phyloP scores from a whole-genome alignment of 2,113 vertebrate species.

The Callospermophilus lateralis region DNA sequence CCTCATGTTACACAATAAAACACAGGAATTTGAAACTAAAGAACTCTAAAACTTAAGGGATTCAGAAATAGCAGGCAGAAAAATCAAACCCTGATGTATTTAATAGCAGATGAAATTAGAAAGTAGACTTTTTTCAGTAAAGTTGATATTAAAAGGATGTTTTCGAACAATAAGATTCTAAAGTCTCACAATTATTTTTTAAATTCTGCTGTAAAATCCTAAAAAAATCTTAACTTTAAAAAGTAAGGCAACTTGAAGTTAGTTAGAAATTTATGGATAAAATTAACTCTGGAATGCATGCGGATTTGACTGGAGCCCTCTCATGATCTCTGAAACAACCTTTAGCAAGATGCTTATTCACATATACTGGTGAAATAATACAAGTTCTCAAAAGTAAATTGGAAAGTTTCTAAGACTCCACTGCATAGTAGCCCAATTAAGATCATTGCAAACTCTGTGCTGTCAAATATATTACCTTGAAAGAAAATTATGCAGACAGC shows the following conservation, averaged over 20 bases:
- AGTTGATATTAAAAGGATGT: slow-evolving; percentile 21
- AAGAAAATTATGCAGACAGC: slow-evolving; percentile 74
- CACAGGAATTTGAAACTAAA: slow-evolving; percentile 56
- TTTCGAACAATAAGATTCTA: slow-evolving; percentile 55
- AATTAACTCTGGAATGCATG: neutral
- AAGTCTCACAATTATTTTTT: slow-evolving; percentile 52
- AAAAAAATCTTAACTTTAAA: slow-evolving; percentile 69
- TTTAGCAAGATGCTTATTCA: slow-evolving; percentile 19
- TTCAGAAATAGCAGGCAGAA: slow-evolving; percentile 53
- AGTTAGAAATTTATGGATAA: slow-evolving; percentile 34
- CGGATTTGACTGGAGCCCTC: neutral
- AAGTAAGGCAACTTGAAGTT: slow-evolving; percentile 75
- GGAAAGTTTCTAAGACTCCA: neutral
- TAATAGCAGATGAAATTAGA: slow-evolving; percentile 58
- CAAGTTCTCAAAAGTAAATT: slow-evolving; percentile 35
- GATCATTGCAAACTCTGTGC: neutral
- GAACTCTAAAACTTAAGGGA: slow-evolving; percentile 46
- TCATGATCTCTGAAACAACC: neutral
- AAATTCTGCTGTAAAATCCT: slow-evolving; percentile 32
- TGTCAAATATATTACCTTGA: slow-evolving; percentile 64
- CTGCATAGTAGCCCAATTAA: slow-evolving; percentile 63
- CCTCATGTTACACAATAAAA: slow-evolving; percentile 26
- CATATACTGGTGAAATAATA: neutral
- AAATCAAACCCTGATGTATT: slow-evolving; percentile 1
- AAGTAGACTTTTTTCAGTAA: slow-evolving; percentile 43